These are phyloP conservation scores for Aphis gossypii DNA, from an alignment of 1,140 invertebrate species.

Conservation along the genomic window DNA sequence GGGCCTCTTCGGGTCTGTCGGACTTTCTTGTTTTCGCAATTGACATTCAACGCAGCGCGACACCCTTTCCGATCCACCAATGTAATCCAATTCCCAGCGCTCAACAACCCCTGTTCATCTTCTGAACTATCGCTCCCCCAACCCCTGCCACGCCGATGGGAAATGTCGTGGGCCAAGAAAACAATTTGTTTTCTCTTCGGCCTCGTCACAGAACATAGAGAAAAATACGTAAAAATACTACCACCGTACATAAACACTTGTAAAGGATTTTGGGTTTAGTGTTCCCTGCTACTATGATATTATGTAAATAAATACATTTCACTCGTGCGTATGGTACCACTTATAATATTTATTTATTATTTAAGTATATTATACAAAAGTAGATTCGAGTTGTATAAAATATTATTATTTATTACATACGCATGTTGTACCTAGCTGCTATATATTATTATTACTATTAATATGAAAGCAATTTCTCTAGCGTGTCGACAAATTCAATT, in stretches of 20 bases:
- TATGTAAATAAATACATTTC: neutral
- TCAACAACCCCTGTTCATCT: neutral
- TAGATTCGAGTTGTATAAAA: neutral
- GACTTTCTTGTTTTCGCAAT: constrained; percentile 54
- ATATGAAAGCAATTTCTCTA: constrained; percentile 32
- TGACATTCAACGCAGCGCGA: constrained; percentile 52
- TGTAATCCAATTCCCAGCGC: constrained; percentile 49
- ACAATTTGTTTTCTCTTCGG: constrained; percentile 55
- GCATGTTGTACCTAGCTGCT: neutral
- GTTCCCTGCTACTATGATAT: neutral
- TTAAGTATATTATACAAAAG: neutral
- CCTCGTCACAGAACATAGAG: neutral
- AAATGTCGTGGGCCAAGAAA: constrained; percentile 38
- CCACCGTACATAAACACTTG: neutral
- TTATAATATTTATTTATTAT: constrained; percentile 9
- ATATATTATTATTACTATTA: constrained; percentile 25
- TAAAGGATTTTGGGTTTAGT: neutral
- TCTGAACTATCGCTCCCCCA: no score
- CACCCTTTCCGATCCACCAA: constrained; percentile 5
- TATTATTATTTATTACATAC: constrained; percentile 11
- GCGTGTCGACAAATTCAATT: constrained; percentile 39
- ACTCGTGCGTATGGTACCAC: neutral
- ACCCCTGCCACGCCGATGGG: neutral
- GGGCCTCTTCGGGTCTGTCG: constrained; percentile 28
- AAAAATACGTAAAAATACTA: neutral